Evolutionary conservation across 2,113 vertebrate genomes (phyloP).

Genomic region (Cyprinodon brontotheroides): DNA sequence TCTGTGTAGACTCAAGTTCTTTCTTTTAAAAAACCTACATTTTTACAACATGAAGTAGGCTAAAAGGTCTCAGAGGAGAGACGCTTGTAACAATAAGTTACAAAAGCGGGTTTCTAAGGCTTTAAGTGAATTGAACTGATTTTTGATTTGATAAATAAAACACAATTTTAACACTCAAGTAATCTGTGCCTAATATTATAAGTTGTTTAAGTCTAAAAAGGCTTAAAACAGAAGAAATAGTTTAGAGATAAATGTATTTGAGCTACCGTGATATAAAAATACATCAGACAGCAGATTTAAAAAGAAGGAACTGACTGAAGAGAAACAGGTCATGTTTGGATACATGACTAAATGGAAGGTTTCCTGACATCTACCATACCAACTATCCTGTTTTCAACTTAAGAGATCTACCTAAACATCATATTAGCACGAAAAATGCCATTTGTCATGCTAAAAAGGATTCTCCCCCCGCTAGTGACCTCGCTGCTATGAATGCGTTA

Average conservation of each 20-base stretch:
- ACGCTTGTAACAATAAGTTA: neutral
- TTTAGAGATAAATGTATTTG: neutral
- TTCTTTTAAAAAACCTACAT: no score
- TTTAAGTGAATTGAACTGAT: neutral
- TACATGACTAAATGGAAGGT: neutral
- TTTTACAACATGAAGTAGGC: neutral
- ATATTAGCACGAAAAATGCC: neutral
- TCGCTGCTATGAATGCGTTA: conserved; percentile 20
- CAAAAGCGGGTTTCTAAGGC: neutral
- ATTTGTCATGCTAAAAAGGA: neutral
- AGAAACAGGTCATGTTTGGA: neutral
- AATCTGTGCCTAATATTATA: neutral
- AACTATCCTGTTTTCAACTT: neutral
- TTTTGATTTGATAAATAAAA: no score
- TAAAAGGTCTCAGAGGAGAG: neutral
- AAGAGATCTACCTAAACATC: neutral
- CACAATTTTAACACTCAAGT: neutral
- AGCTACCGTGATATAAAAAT: conserved; percentile 1
- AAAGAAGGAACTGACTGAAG: conserved; percentile 71
- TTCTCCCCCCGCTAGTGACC: conserved; percentile 17
- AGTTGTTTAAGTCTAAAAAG: neutral
- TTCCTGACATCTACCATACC: neutral
- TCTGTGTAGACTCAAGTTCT: no score
- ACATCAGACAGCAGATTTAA: conserved; percentile 37
- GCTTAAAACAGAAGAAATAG: neutral